A percentile compares a stretch with the other conserved stretches of the same genome.
Evolutionary conservation across 2,797 vertebrate species (phyloP).

Genomic region (Argyrosomus regius): DNA sequence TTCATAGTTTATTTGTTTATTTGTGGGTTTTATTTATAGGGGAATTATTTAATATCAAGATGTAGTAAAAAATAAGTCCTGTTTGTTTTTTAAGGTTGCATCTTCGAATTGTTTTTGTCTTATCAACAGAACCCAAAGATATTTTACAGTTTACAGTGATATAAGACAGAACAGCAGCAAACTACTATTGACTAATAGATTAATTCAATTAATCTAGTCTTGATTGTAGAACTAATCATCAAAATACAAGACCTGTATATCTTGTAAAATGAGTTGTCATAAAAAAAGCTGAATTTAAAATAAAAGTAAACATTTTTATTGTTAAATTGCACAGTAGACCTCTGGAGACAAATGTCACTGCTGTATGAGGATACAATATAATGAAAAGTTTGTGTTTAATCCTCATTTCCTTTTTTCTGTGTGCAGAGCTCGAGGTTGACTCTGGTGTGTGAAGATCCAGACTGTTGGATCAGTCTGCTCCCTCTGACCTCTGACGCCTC

Average conservation of each 20-base stretch:
- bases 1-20: neutral
- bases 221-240: neutral
- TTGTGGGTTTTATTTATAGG: too few relatives aligned
- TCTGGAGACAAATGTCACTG: neutral
- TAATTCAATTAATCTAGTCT: neutral
- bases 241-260: too few relatives aligned
- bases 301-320: neutral
- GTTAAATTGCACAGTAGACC: neutral
- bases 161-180: neutral
- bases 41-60: neutral
- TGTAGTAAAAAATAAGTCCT: neutral
- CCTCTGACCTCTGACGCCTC: constrained; percentile 82
- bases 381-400: neutral
- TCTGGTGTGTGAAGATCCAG: constrained; percentile 87
- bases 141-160: too few relatives aligned
- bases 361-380: neutral
- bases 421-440: constrained; percentile 79
- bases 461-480: constrained; percentile 90
- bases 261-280: too few relatives aligned
- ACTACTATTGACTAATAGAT: neutral
- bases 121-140: neutral
- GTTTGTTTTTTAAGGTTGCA: neutral
- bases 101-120: neutral
- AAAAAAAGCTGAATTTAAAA: too few relatives aligned
- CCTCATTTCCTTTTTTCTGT: constrained; percentile 14